Evolutionary conservation across 2,113 vertebrate genomes (phyloP).

Genomic region (Scomber scombrus): DNA sequence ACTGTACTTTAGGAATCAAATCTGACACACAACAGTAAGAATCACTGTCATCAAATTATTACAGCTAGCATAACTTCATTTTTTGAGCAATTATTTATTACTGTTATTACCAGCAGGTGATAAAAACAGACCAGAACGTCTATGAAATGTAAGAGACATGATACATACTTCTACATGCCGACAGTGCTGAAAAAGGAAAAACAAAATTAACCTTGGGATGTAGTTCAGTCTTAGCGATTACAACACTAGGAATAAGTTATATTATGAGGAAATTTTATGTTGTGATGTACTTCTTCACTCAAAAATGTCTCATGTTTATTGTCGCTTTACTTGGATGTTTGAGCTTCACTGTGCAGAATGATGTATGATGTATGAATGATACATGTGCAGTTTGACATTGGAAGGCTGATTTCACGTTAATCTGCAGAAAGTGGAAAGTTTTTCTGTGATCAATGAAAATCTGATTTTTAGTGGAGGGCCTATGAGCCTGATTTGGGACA

Average conservation of each 20-base stretch:
- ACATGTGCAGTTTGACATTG: too few species aligned
- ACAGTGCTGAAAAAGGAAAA: not conserved
- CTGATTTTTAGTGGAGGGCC: too few species aligned
- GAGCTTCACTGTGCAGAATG: too few species aligned
- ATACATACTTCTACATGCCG: not conserved
- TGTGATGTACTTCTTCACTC: too few species aligned
- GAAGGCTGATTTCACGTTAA: too few species aligned
- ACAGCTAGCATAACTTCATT: not conserved
- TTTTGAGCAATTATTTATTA: conserved; percentile 2
- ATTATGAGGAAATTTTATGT: not conserved
- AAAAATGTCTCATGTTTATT: too few species aligned
- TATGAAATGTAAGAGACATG: not conserved
- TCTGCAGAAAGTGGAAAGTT: too few species aligned
- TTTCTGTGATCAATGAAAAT: too few species aligned
- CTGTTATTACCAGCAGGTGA: not conserved
- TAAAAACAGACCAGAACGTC: not conserved
- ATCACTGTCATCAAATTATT: not conserved
- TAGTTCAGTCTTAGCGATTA: not conserved
- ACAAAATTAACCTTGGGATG: not conserved
- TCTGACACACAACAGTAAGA: not conserved
- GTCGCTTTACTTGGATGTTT: too few species aligned
- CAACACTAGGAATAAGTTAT: not conserved
- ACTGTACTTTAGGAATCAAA: conserved; percentile 4
- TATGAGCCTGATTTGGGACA: too few species aligned
- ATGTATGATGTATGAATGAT: too few species aligned